Evolutionary conservation across 2,113 vertebrate genomes (phyloP).

Genomic region (Onychostruthus taczanowskii): DNA sequence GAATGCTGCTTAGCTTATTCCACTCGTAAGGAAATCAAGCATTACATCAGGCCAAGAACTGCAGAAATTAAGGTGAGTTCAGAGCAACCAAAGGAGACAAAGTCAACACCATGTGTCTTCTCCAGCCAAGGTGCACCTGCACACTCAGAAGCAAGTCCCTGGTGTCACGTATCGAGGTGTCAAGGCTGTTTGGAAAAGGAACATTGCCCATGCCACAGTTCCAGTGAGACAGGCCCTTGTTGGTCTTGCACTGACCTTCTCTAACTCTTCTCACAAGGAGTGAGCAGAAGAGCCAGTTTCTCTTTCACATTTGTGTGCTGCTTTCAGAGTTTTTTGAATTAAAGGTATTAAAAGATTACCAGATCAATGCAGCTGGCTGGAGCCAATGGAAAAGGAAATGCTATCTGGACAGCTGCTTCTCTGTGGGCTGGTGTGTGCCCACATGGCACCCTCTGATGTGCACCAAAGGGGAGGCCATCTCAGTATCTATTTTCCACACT

Average conservation of each 20-base stretch:
- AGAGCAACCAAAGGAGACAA: neutral
- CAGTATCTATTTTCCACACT: neutral
- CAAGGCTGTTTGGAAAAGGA: neutral
- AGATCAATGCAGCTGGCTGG: neutral
- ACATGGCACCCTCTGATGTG: neutral
- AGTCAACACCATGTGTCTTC: neutral
- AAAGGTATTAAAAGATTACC: neutral
- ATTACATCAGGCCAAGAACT: neutral
- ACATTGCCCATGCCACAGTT: rapidly evolving
- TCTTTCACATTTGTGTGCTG: neutral
- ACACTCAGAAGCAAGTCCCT: neutral
- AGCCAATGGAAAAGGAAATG: neutral
- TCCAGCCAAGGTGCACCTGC: neutral
- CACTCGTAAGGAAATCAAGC: rapidly evolving
- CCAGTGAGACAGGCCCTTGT: neutral
- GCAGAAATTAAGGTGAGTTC: neutral
- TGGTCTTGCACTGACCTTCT: neutral
- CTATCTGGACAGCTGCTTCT: neutral
- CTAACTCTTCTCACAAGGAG: neutral
- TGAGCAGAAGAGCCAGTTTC: neutral
- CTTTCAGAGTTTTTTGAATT: neutral
- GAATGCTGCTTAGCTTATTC: neutral
- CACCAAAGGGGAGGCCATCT: neutral
- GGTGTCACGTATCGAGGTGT: neutral
- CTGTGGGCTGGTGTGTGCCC: neutral